Percentiles rank a stretch among this genome's conserved stretches.
phyloP scores from a whole-genome alignment of 1,140 invertebrate genomes.

The Hestina assimilis region DNA sequence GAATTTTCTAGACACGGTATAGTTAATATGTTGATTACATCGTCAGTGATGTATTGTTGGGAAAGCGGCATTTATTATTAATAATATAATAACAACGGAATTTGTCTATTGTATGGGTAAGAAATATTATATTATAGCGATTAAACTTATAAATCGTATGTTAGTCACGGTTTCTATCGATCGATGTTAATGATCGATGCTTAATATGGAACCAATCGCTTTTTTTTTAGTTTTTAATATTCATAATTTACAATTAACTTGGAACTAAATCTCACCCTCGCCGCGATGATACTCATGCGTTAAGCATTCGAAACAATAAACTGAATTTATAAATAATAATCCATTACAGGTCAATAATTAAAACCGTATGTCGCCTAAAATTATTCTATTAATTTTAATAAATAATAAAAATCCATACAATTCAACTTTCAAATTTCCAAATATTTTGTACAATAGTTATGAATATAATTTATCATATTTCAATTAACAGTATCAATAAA shows the following conservation, averaged over 20 bases:
- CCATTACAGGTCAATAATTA: too few relatives aligned
- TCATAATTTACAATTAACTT: slow-evolving; percentile 31
- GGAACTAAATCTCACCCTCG: neutral
- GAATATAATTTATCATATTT: too few relatives aligned
- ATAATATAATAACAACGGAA: slow-evolving; percentile 27
- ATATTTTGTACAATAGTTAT: too few relatives aligned
- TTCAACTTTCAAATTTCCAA: too few relatives aligned
- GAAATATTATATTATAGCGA: neutral
- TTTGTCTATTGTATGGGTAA: slow-evolving; percentile 9
- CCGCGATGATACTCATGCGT: neutral
- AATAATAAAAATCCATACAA: too few relatives aligned
- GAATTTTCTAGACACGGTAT: slow-evolving; percentile 76
- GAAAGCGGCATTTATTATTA: slow-evolving; percentile 51
- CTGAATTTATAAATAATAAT: too few relatives aligned
- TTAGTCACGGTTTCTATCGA: slow-evolving; percentile 69
- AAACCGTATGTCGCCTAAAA: too few relatives aligned
- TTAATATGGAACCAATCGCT: slow-evolving; percentile 71
- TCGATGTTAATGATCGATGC: slow-evolving; percentile 67
- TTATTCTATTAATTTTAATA: too few relatives aligned
- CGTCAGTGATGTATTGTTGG: slow-evolving; percentile 51
- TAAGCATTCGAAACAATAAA: neutral
- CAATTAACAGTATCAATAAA: too few relatives aligned
- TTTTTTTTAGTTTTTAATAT: slow-evolving; percentile 65
- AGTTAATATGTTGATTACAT: slow-evolving; percentile 70
- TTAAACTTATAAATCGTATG: slow-evolving; percentile 10